Evolutionary conservation across 2,113 vertebrate genomes (phyloP).

Genomic region (Mormyrus lacerda): DNA sequence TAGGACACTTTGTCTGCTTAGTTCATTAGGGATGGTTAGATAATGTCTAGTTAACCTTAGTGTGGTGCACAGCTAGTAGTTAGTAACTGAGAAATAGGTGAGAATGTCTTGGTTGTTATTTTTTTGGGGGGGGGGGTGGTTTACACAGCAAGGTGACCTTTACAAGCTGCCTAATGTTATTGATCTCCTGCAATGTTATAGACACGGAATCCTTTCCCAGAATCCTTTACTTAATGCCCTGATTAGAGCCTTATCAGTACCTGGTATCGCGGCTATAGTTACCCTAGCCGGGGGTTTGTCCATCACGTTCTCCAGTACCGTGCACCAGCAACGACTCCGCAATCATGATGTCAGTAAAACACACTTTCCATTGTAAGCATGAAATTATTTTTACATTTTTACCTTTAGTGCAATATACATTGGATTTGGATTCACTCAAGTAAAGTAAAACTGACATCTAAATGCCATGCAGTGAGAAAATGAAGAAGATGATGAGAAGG

Average conservation of each 20-base stretch:
- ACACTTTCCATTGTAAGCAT: neutral
- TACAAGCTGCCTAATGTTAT: neutral
- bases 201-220: slow-evolving; percentile 57
- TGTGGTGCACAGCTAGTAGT: neutral
- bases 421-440: neutral
- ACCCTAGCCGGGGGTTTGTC: slow-evolving; percentile 41
- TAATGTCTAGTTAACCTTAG: neutral
- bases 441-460: neutral
- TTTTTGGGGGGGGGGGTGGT: neutral
- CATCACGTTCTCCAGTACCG: slow-evolving; percentile 29
- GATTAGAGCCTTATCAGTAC: slow-evolving; percentile 57
- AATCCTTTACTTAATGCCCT: slow-evolving; percentile 64
- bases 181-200: slow-evolving; percentile 54
- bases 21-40: neutral
- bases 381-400: neutral
- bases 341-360: neutral
- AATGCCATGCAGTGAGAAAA: neutral
- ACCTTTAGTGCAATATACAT: neutral
- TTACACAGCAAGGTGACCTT: neutral
- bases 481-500: neutral
- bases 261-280: slow-evolving; percentile 53
- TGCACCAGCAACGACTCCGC: slow-evolving; percentile 14
- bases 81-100: neutral
- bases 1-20: neutral
- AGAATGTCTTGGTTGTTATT: neutral